phyloP scores from a whole-genome alignment of 1,140 invertebrate genomes.

The Drosophila kohkoa region DNA sequence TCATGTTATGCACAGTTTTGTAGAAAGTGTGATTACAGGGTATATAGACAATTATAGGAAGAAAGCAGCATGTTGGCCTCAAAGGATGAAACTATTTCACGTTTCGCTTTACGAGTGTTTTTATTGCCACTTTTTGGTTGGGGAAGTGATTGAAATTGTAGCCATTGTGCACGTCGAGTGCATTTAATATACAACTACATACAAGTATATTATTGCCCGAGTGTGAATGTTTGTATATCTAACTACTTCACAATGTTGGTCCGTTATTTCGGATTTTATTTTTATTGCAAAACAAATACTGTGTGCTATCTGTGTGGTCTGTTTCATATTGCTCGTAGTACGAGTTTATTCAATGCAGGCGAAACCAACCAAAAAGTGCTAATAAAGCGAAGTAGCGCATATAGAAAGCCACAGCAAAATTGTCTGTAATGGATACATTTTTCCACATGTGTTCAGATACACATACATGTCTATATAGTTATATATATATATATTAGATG shows the following conservation, averaged over 20 bases:
- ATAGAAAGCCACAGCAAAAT: conserved; percentile 19
- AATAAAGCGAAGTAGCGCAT: conserved; percentile 54
- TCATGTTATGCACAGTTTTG: background rate
- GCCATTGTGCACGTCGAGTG: conserved; percentile 54
- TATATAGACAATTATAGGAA: background rate
- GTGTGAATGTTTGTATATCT: background rate
- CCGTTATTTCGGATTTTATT: conserved; percentile 73
- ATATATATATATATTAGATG: too few species aligned
- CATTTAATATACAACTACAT: conserved; percentile 57
- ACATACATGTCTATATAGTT: background rate
- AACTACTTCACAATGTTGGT: conserved; percentile 49
- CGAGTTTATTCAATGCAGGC: conserved; percentile 13
- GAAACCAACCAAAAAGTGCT: conserved; percentile 50
- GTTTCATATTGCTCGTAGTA: conserved; percentile 16
- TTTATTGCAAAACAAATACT: conserved; percentile 54
- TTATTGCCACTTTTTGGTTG: conserved; percentile 69
- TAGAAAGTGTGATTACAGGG: background rate
- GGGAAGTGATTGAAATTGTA: conserved; percentile 73
- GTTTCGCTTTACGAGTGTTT: conserved; percentile 64
- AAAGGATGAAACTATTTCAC: conserved; percentile 24
- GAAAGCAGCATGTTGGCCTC: background rate
- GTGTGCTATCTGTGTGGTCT: conserved; percentile 19
- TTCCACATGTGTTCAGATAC: conserved; percentile 27
- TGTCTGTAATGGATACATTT: conserved; percentile 26
- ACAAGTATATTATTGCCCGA: conserved; percentile 22